Evolutionary conservation across 2,888 invertebrate genomes (phyloP).

Genomic region (Coecobrya sp.): DNA sequence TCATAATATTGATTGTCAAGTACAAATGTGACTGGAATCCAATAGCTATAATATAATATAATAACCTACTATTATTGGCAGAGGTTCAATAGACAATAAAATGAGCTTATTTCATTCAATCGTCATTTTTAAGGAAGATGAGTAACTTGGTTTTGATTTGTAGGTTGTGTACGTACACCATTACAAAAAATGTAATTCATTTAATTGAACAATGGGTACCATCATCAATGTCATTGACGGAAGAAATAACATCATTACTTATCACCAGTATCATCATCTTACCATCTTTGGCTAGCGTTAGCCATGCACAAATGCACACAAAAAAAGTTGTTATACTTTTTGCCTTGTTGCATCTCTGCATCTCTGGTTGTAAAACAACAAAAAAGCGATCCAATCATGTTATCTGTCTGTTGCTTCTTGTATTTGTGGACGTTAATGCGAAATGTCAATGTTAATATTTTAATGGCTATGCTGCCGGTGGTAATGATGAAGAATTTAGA

Average conservation of each 20-base stretch:
- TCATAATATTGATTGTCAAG: constrained; percentile 39
- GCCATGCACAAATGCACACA: constrained; percentile 11
- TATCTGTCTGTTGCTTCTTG: constrained; percentile 53
- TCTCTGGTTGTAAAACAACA: constrained; percentile 19
- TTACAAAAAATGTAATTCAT: constrained; percentile 52
- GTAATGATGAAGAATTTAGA: constrained; percentile 29
- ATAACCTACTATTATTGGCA: background rate
- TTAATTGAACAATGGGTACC: constrained; percentile 65
- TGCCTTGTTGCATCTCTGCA: background rate
- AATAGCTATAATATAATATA: too few species aligned
- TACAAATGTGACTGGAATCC: constrained; percentile 63
- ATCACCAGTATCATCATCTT: background rate
- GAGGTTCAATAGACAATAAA: constrained; percentile 6
- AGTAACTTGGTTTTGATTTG: constrained; percentile 51
- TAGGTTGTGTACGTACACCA: constrained; percentile 1
- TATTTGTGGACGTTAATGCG: constrained; percentile 54
- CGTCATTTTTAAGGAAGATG: constrained; percentile 57
- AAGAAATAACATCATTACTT: constrained; percentile 56
- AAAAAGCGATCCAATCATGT: constrained; percentile 58
- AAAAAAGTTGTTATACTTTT: constrained; percentile 49
- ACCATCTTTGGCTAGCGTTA: background rate
- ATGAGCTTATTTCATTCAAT: background rate
- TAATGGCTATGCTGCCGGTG: background rate
- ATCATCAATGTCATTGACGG: constrained; percentile 68
- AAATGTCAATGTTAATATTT: constrained; percentile 57